phyloP scores from a whole-genome alignment of 2,888 invertebrate species.

The Colletes collaris region DNA sequence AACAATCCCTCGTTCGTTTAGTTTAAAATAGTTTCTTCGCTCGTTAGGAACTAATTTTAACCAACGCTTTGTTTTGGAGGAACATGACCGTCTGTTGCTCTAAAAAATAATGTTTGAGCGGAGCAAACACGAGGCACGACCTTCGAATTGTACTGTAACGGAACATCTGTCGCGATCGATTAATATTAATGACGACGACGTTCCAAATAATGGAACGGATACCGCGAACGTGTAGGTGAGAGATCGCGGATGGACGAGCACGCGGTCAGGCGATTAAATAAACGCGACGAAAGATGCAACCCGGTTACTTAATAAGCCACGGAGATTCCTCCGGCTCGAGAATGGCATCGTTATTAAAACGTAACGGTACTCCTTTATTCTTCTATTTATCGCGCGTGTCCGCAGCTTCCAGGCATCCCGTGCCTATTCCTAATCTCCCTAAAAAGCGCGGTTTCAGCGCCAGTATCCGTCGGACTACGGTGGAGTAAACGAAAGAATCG shows the following conservation, averaged over 20 bases:
- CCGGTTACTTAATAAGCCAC: slow-evolving; percentile 48
- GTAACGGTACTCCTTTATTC: slow-evolving; percentile 36
- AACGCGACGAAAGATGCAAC: slow-evolving; percentile 42
- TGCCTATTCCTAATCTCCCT: not conserved
- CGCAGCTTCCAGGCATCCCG: not conserved
- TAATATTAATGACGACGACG: slow-evolving; percentile 44
- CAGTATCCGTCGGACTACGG: no score
- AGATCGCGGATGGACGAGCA: not conserved
- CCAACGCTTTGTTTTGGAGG: no score
- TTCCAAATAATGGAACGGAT: slow-evolving; percentile 28
- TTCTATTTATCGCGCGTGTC: not conserved
- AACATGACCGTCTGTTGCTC: no score
- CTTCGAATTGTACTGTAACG: slow-evolving; percentile 12
- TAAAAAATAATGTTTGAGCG: not conserved
- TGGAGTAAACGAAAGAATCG: no score
- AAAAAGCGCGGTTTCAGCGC: no score
- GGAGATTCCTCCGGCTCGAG: slow-evolving; percentile 20
- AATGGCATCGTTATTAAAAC: slow-evolving; percentile 34
- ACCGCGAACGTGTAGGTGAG: slow-evolving; percentile 7
- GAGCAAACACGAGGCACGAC: slow-evolving; percentile 5
- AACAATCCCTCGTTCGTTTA: no score
- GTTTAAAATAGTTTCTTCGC: no score
- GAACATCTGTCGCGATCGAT: slow-evolving; percentile 21
- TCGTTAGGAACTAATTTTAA: no score
- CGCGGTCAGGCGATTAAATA: slow-evolving; percentile 26